Base-by-base conservation (phyloP, 2,113 vertebrate genomes). In the Lophius piscatorius region DNA sequence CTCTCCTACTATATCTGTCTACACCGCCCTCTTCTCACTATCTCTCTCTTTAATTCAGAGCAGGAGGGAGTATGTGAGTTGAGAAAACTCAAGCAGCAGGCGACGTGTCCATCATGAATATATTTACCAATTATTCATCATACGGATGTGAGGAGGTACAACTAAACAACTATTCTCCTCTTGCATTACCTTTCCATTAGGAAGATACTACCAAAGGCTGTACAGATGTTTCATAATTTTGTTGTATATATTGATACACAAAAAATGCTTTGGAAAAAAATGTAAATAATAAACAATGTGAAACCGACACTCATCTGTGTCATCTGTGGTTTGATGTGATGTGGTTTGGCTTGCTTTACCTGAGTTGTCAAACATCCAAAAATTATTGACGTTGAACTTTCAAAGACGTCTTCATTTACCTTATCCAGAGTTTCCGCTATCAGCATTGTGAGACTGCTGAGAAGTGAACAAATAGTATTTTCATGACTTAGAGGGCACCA, bases 11-110 rank as follows among this genome's bases (percentile, higher is more conserved):
- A 71, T 78, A 74, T 83, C 75, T 59, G 54, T 48, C 65, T 47
- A 39, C 35, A 13, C 60, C 84, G 66, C 73, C 76, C 78, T 71
- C 75, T 50, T 58, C 63, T 70, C 26, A 38, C 73, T 75, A 75
- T 74, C 77, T 40, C 56, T 49, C 86, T 91, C 90, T 94, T 95
- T 95, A 93, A 95, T 95, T 95, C 93, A 92, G 85, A 84, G 86
- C 90, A 87, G 87, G 74, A 49, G 46, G 67, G 33, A 78, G 65
- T 75, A 69, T 56, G 76, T 51, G 76, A 78, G 73, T 75, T 46
- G 59, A 70, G 54, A 64, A 73, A 73, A 70, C 70, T 81, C 64
- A 68, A 81, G 64, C 88, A 87, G 84, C 22, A 75, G 26, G 56
- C 24, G 31, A 66, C 62, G 44, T 85, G 83, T 90, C 87, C 88